Conservation (phyloP, 2,113 vertebrate species). For the Ascaphus truei region DNA sequence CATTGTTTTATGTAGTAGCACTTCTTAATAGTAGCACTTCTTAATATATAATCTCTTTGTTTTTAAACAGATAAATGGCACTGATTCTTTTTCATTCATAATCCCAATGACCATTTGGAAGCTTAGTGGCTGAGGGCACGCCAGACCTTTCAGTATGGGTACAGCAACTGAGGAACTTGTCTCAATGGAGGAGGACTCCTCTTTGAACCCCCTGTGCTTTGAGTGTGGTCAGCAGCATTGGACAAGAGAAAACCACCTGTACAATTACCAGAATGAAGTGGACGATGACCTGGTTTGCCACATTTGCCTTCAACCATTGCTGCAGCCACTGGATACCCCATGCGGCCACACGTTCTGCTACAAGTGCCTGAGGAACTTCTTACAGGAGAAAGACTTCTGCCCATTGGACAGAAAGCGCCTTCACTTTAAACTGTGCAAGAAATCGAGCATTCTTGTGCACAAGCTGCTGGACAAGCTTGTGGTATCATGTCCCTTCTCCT, state of each 20-base stretch:
- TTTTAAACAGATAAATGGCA: not conserved
- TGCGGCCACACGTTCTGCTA: slow-evolving; percentile 98
- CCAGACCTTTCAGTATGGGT: slow-evolving; percentile 67
- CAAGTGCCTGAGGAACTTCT: slow-evolving; percentile 93
- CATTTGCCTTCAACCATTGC: slow-evolving; percentile 95
- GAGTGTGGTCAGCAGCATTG: slow-evolving; percentile 95
- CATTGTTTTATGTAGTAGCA: no score
- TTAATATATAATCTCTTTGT: not conserved
- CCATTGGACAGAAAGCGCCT: slow-evolving; percentile 89
- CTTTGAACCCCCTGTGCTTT: slow-evolving; percentile 82
- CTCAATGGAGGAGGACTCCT: slow-evolving; percentile 68
- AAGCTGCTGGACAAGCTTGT: slow-evolving; percentile 93
- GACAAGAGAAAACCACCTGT: slow-evolving; percentile 91
- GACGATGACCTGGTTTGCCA: slow-evolving; percentile 97
- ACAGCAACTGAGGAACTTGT: slow-evolving; percentile 77
- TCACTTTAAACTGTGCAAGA: slow-evolving; percentile 88
- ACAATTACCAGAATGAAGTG: slow-evolving; percentile 94
- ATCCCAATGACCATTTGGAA: not conserved
- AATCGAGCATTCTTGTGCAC: slow-evolving; percentile 95
- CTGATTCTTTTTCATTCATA: not conserved
- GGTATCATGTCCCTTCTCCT: slow-evolving; percentile 85
- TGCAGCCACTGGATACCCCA: slow-evolving; percentile 92
- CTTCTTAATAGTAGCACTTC: no score
- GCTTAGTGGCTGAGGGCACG: slow-evolving; percentile 24
- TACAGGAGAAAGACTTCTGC: slow-evolving; percentile 95